Conservation (phyloP, 2,113 vertebrate genomes). For the Plecotus auritus region DNA sequence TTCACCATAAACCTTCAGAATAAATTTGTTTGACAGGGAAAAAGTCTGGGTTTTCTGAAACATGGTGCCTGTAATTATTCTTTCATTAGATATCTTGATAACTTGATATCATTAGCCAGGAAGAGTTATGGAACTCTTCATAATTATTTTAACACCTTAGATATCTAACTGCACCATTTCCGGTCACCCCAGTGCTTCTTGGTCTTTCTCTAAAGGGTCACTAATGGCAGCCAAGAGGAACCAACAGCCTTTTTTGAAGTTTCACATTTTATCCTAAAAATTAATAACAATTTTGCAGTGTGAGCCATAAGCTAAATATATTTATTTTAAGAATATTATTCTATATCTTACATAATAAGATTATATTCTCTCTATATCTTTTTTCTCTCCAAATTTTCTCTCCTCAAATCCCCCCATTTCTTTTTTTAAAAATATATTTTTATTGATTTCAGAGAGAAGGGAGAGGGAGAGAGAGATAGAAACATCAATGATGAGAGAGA, state of each 20-base stretch:
- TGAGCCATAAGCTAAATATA: neutral
- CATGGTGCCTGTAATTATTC: neutral
- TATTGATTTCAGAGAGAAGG: too few relatives aligned
- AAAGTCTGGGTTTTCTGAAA: neutral
- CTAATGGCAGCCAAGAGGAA: rapidly evolving
- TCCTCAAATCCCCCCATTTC: neutral
- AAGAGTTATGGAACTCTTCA: neutral
- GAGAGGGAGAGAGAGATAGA: too few relatives aligned
- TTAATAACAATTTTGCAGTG: neutral
- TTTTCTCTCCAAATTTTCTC: neutral
- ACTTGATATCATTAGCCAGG: neutral
- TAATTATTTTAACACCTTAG: neutral
- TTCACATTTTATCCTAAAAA: constrained; percentile 2
- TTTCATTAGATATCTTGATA: neutral
- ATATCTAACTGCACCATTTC: neutral
- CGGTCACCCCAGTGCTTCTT: neutral
- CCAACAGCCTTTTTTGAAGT: neutral
- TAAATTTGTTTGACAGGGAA: neutral
- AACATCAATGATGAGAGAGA: too few relatives aligned
- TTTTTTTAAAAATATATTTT: neutral
- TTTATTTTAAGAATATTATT: neutral
- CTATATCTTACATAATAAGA: neutral
- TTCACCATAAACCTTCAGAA: neutral
- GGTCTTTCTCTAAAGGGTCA: neutral
- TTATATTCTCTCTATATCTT: neutral